Conservation (phyloP, 2,797 vertebrate genomes). For the Peromyscus attwateri region DNA sequence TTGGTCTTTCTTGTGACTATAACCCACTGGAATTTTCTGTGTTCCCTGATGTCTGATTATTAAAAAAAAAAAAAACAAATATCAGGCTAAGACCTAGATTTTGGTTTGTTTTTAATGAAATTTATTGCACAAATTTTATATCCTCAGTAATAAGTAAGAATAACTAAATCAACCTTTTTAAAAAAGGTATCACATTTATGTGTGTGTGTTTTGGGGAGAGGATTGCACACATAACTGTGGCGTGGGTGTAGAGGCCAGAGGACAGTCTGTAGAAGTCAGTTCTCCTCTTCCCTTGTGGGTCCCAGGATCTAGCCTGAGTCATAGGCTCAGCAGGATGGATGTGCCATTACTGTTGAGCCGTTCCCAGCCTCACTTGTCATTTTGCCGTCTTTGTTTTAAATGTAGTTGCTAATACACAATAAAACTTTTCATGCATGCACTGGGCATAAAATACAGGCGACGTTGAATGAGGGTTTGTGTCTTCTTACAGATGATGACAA, state of each 20-base stretch:
- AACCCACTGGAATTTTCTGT: background rate
- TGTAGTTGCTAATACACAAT: conserved; percentile 41
- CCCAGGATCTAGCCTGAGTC: background rate
- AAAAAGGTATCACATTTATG: background rate
- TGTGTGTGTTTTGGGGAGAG: background rate
- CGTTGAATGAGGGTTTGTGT: conserved; percentile 66
- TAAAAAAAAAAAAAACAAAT: background rate
- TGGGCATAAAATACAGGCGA: background rate
- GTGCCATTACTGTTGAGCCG: background rate
- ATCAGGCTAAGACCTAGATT: conserved; percentile 7
- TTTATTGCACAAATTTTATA: conserved; percentile 33
- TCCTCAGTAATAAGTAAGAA: conserved; percentile 7
- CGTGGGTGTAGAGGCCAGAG: background rate
- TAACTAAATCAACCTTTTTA: background rate
- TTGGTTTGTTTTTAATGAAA: conserved; percentile 16
- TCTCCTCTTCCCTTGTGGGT: background rate
- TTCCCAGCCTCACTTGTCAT: background rate
- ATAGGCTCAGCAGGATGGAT: background rate
- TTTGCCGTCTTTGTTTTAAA: conserved; percentile 53
- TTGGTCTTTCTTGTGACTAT: background rate
- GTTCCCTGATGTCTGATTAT: conserved; percentile 6
- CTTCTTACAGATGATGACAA: conserved; percentile 95
- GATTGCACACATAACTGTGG: background rate
- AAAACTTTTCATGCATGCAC: conserved; percentile 6
- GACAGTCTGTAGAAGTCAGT: background rate